These are phyloP conservation scores for Zygaena filipendulae DNA, from an alignment of 2,888 invertebrate genomes.

Conservation along the genomic window DNA sequence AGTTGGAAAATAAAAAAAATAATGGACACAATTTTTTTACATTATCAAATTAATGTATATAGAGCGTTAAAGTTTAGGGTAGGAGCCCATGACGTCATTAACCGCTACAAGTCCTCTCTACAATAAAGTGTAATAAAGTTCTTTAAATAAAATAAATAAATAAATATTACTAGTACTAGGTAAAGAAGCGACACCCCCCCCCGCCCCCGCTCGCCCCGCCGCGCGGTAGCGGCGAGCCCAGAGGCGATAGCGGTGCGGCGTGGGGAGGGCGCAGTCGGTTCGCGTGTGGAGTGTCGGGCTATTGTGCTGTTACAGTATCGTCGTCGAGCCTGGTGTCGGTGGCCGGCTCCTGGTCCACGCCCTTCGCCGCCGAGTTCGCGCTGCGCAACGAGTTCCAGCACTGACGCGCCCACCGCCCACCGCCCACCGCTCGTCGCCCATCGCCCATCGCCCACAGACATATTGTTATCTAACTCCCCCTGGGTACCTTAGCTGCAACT, in stretches of 20 bases:
- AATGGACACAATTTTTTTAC: neutral
- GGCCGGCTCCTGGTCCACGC: slow-evolving; percentile 35
- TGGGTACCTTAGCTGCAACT: too few species aligned
- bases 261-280: slow-evolving; percentile 9
- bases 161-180: too few species aligned
- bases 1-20: neutral
- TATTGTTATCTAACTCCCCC: too few species aligned
- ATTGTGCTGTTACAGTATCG: slow-evolving; percentile 20
- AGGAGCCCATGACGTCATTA: too few species aligned
- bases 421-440: slow-evolving; percentile 1
- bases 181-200: neutral
- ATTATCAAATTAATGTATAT: too few species aligned
- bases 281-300: neutral
- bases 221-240: slow-evolving; percentile 6
- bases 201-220: neutral
- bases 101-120: too few species aligned
- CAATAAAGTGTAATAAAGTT: too few species aligned
- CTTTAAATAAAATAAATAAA: too few species aligned
- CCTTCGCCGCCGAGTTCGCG: slow-evolving; percentile 40
- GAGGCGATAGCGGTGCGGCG: slow-evolving; percentile 7
- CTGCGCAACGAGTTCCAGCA: slow-evolving; percentile 39
- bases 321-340: slow-evolving; percentile 22
- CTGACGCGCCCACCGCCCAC: slow-evolving; percentile 20
- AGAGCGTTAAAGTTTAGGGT: too few species aligned
- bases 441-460: neutral